Percentiles rank a stretch among this genome's conserved stretches.
These are phyloP conservation scores for Nasonia giraulti DNA, from an alignment of 1,140 invertebrate species.

Conservation along the genomic window DNA sequence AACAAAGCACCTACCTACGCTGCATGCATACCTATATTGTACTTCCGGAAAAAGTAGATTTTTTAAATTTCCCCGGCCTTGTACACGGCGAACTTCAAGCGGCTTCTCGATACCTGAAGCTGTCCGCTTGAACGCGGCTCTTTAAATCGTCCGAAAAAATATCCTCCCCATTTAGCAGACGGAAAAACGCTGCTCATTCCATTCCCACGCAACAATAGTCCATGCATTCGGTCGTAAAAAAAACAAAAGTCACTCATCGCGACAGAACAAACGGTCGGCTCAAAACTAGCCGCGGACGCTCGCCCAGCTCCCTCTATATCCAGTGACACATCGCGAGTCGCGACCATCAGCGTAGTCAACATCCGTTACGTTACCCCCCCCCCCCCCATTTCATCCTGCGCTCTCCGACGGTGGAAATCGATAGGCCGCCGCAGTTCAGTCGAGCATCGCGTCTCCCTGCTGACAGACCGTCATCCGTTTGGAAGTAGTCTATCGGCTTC, in stretches of 20 bases:
- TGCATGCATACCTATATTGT: background rate
- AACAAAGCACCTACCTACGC: background rate
- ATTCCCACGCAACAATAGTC: no score
- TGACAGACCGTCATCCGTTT: background rate
- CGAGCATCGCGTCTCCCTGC: background rate
- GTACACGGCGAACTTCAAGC: background rate
- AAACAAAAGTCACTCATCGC: no score
- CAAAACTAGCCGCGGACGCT: no score
- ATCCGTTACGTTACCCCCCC: conserved; percentile 10
- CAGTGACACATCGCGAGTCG: background rate
- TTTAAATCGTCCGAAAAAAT: background rate
- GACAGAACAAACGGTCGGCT: no score
- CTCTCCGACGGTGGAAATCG: background rate
- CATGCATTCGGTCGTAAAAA: no score
- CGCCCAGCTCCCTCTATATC: background rate
- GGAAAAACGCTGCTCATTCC: no score
- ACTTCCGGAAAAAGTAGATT: background rate
- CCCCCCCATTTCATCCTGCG: background rate
- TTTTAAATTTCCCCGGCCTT: conserved; percentile 6
- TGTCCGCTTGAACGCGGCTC: background rate
- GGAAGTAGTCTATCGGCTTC: background rate
- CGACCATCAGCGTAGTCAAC: conserved; percentile 1
- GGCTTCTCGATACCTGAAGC: background rate
- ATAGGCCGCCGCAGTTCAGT: background rate
- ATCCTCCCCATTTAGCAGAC: no score